Evolutionary conservation across 1,140 invertebrate genomes (phyloP).

Genomic region (Cotesia chilonis): DNA sequence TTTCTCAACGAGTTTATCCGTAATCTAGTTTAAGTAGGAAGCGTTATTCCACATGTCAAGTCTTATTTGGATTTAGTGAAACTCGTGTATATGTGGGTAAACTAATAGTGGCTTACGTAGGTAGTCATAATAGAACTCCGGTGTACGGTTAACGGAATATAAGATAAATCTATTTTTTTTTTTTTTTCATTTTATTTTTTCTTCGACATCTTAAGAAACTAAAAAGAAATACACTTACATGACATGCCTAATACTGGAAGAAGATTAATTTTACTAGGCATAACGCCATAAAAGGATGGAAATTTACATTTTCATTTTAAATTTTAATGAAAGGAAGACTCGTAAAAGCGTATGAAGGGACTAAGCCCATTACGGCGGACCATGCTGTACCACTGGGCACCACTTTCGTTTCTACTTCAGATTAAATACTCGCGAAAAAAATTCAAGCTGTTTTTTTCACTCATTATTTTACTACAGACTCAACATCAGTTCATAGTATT

Average conservation of each 20-base stretch:
- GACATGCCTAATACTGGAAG: background rate
- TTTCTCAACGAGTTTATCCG: background rate
- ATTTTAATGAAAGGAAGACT: constrained; percentile 53
- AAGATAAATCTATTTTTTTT: too few species aligned
- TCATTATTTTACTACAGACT: constrained; percentile 5
- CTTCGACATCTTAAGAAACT: background rate
- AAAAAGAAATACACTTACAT: background rate
- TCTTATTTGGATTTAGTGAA: constrained; percentile 18
- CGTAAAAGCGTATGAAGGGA: too few species aligned
- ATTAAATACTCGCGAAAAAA: constrained; percentile 20
- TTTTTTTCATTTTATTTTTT: background rate
- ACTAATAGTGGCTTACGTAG: too few species aligned
- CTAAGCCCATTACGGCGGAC: constrained; percentile 38
- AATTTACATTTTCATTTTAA: constrained; percentile 43
- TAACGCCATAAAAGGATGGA: constrained; percentile 34
- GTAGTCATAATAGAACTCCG: background rate
- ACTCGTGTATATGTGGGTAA: background rate
- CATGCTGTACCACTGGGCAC: constrained; percentile 27
- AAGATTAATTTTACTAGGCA: constrained; percentile 47
- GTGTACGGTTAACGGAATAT: too few species aligned
- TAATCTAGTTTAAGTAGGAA: background rate
- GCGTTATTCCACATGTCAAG: background rate
- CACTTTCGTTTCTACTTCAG: constrained; percentile 31
- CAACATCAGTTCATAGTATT: constrained; percentile 3
- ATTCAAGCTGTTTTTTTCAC: background rate